phyloP scores from a whole-genome alignment of 1,140 invertebrate species.

The Daktulosphaira vitifoliae region DNA sequence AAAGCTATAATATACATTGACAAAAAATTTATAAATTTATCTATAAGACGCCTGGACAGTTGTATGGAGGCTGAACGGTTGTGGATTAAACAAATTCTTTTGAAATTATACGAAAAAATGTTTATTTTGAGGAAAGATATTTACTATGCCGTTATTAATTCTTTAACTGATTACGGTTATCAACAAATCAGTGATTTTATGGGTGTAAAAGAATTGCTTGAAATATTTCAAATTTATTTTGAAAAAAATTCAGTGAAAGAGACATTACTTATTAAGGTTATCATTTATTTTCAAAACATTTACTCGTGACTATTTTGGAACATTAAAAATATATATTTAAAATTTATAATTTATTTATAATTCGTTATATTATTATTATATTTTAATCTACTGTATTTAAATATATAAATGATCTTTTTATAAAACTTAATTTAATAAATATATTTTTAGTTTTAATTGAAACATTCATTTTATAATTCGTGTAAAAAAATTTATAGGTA shows the following conservation, averaged over 20 bases:
- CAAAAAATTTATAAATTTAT: neutral
- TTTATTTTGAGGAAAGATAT: neutral
- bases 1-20: neutral
- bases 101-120: neutral
- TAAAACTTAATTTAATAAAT: too few relatives aligned
- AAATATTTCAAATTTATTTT: neutral
- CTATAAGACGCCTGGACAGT: neutral
- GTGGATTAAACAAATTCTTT: neutral
- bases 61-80: slow-evolving; percentile 1
- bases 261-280: neutral
- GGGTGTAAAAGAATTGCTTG: slow-evolving; percentile 8
- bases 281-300: too few relatives aligned
- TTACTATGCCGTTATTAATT: neutral
- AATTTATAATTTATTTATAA: too few relatives aligned
- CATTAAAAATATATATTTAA: too few relatives aligned
- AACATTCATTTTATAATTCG: too few relatives aligned
- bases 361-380: too few relatives aligned
- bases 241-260: neutral
- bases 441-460: too few relatives aligned
- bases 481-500: neutral
- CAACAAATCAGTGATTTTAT: neutral
- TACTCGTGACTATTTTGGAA: too few relatives aligned
- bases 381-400: too few relatives aligned
- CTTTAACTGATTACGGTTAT: neutral
- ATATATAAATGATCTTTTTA: too few relatives aligned